These are phyloP conservation scores for Cydia amplana DNA, from an alignment of 1,140 invertebrate genomes.

Conservation along the genomic window DNA sequence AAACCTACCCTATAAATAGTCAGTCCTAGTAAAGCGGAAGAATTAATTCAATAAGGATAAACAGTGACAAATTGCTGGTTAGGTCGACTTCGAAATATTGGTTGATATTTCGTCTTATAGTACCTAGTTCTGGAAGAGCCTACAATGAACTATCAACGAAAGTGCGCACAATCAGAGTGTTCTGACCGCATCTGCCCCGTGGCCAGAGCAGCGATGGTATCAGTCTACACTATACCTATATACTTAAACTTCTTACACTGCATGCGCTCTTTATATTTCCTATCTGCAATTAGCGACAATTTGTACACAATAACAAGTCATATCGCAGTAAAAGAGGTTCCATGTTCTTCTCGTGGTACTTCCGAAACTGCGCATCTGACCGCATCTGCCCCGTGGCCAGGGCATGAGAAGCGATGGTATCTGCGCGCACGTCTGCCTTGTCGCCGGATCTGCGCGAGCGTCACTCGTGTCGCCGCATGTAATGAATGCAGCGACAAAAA, in stretches of 20 bases:
- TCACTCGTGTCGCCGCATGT: constrained; percentile 25
- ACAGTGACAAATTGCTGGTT: too few relatives aligned
- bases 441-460: constrained; percentile 50
- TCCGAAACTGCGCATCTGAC: constrained; percentile 59
- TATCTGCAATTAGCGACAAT: constrained; percentile 42
- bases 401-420: constrained; percentile 71
- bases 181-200: constrained; percentile 42
- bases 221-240: constrained; percentile 17
- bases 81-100: too few relatives aligned
- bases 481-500: constrained; percentile 9
- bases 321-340: constrained; percentile 16
- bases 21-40: too few relatives aligned
- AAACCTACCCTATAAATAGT: too few relatives aligned
- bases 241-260: too few relatives aligned
- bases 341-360: constrained; percentile 18
- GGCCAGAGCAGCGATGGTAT: constrained; percentile 58
- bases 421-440: constrained; percentile 54
- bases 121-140: too few relatives aligned
- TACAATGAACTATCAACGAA: too few relatives aligned
- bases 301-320: too few relatives aligned
- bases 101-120: too few relatives aligned
- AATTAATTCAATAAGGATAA: too few relatives aligned
- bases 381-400: constrained; percentile 38
- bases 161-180: constrained; percentile 42
- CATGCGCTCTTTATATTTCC: too few relatives aligned